Evolutionary conservation across 2,797 vertebrate species (phyloP).

Genomic region (Notolabrus celidotus): DNA sequence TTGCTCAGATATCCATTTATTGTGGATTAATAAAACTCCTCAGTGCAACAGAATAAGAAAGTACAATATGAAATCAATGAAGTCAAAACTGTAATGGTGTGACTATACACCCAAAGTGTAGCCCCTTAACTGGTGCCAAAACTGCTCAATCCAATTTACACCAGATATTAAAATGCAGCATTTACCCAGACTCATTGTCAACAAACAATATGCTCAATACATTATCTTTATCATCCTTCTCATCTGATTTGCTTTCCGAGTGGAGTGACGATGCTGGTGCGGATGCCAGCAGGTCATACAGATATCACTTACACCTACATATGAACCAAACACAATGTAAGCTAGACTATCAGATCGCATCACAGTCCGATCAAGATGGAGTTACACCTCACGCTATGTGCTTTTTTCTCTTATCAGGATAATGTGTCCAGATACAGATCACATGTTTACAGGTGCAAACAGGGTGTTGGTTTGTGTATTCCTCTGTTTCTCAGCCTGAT

Average conservation of each 20-base stretch:
- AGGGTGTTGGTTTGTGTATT: not conserved
- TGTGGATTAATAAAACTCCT: too few relatives aligned
- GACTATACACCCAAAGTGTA: not conserved
- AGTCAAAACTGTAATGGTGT: too few relatives aligned
- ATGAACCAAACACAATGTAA: not conserved
- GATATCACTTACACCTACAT: not conserved
- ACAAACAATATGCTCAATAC: not conserved
- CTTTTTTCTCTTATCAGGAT: not conserved
- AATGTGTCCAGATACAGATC: not conserved
- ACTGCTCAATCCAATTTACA: not conserved
- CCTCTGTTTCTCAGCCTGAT: not conserved
- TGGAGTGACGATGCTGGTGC: not conserved
- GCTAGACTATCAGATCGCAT: not conserved
- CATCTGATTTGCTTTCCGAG: not conserved
- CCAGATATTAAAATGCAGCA: not conserved
- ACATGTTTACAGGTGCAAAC: not conserved
- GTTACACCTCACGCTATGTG: not conserved
- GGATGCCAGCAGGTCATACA: not conserved
- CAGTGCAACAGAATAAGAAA: too few relatives aligned
- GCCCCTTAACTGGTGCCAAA: too few relatives aligned
- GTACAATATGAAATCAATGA: too few relatives aligned
- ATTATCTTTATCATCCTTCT: not conserved
- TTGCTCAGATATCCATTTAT: too few relatives aligned
- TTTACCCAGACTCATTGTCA: not conserved
- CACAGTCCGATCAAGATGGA: not conserved